These are phyloP conservation scores for Anguilla marmorata DNA, from an alignment of 2,797 vertebrate species.

Conservation along the genomic window DNA sequence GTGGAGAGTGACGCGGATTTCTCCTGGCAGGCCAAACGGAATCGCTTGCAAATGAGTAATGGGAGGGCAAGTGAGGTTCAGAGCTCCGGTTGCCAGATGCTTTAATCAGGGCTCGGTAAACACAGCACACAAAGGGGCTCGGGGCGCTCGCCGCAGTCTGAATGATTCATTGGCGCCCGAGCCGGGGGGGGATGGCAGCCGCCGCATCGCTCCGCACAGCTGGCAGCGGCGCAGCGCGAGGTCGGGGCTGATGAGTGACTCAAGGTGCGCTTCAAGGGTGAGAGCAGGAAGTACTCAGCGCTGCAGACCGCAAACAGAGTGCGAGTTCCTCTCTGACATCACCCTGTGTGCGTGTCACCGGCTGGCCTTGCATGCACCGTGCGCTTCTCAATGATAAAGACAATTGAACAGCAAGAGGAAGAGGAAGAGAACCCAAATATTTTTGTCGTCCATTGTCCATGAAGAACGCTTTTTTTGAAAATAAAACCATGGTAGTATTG, in stretches of 20 bases:
- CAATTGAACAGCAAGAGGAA: neutral
- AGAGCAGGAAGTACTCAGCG: constrained; percentile 46
- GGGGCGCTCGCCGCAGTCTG: constrained; percentile 28
- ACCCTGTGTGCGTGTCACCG: neutral
- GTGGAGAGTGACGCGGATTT: neutral
- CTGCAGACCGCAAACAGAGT: constrained; percentile 17
- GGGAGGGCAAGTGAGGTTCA: neutral
- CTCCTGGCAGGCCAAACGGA: constrained; percentile 9
- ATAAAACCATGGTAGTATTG: neutral
- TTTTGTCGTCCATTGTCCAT: neutral
- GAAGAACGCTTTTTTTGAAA: neutral
- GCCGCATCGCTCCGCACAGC: neutral
- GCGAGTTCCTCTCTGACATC: neutral
- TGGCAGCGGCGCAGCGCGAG: constrained; percentile 46
- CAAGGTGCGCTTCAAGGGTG: constrained; percentile 38
- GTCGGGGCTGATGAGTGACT: constrained; percentile 54
- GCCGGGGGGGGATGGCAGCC: neutral
- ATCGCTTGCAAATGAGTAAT: constrained; percentile 13
- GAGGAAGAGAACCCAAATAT: neutral
- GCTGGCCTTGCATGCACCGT: neutral
- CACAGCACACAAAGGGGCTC: neutral
- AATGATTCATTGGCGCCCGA: constrained; percentile 51
- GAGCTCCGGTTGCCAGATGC: neutral
- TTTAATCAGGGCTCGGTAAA: constrained; percentile 8
- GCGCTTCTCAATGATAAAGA: neutral